phyloP scores from a whole-genome alignment of 2,888 invertebrate species.

The Synergus japonicus region DNA sequence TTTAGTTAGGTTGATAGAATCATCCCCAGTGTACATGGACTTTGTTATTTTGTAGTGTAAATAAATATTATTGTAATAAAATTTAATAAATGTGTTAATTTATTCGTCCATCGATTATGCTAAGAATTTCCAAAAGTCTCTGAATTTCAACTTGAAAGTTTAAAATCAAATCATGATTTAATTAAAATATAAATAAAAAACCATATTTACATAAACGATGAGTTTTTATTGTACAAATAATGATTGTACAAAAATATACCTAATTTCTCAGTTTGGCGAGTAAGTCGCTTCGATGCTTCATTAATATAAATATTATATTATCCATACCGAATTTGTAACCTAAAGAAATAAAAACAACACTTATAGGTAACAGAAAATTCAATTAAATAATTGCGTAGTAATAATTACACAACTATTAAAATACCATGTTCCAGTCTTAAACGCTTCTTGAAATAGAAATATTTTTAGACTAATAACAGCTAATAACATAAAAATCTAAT shows the following conservation, averaged over 20 bases:
- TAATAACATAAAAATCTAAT: background rate
- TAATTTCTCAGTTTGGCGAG: background rate
- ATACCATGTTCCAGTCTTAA: background rate
- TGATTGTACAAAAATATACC: background rate
- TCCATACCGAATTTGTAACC: background rate
- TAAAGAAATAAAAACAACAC: too few species aligned
- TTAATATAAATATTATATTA: background rate
- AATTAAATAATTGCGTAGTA: background rate
- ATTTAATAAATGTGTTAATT: background rate
- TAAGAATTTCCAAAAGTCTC: too few species aligned
- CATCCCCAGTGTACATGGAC: constrained; percentile 52
- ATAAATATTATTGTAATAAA: constrained; percentile 67
- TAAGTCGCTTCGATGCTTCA: background rate
- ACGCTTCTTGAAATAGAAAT: background rate
- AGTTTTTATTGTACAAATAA: background rate
- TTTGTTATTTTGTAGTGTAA: constrained; percentile 76
- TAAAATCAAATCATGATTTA: background rate
- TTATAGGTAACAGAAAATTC: background rate
- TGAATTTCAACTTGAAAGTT: too few species aligned
- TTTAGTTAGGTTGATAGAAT: constrained; percentile 45
- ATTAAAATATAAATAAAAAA: background rate
- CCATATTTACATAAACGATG: background rate
- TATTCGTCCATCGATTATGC: background rate
- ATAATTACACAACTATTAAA: background rate
- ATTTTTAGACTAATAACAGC: background rate